Evolutionary conservation across 2,888 invertebrate genomes (phyloP), one percentile per base, ranked within the genome.

Genomic region (Gymnosoma rotundatum): DNA sequence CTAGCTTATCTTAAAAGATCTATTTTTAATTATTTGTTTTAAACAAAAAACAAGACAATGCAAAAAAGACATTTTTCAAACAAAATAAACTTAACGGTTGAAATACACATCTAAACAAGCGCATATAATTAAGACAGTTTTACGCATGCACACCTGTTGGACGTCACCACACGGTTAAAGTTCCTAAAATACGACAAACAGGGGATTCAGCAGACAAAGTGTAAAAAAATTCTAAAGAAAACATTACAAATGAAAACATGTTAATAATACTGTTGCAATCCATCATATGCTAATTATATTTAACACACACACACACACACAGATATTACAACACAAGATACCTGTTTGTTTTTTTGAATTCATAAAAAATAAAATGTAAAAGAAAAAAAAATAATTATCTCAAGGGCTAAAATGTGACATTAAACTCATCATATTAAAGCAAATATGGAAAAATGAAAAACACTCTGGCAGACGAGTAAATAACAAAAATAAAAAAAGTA

Each of bases 61-160:
- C 25, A 61, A 48, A 67, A 72, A 61, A 60, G 52, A 73, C 66
- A 66, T 61, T 83, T 79, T 64, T 20, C 32, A 73, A 48, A 48
- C 48, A n/a, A 45, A 45, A 48, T 7, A 82, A 87, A 80, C 85
- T 86, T 86, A 81, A 87, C 87, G 87, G 86, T 86, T 83, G 84
- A 83, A 45, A 66, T 69, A 60, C 76, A 84, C 60, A 73, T 14
- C 45, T 66, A 79, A 66, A 50, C 83, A 83, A 86, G 84, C 87
- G 87, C 87, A 87, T 86, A 86, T 87, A 88, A 88, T 88, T 87
- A 87, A 87, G 87, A 87, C 87, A 87, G 87, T 88, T 87, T 86
- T 87, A 87, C 87, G 87, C 87, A 87, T 88, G 87, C 86, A 87
- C 87, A 88, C 88, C 88, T 88, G 88, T 87, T 80, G 83, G 63